Conservation (phyloP, 2,113 vertebrate genomes). For the Spea multiplicata region DNA sequence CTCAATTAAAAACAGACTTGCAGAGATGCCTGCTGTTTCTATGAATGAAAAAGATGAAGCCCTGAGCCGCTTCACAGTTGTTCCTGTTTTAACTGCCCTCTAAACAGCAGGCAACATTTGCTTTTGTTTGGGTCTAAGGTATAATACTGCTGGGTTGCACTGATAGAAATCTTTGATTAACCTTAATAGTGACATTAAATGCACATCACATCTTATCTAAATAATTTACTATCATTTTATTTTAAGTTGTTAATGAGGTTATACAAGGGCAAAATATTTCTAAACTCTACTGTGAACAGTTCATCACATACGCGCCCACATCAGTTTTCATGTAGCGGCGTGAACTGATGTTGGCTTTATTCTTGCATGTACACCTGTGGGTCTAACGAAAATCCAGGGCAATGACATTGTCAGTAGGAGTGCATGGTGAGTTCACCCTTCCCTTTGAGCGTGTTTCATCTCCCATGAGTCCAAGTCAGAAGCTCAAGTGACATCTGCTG, state of each 20-base stretch:
- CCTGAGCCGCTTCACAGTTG: constrained; percentile 23
- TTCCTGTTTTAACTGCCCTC: constrained; percentile 24
- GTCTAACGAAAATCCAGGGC: no score
- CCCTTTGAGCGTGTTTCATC: no score
- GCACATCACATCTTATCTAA: constrained; percentile 36
- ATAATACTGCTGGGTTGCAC: constrained; percentile 18
- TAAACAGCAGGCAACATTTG: constrained; percentile 30
- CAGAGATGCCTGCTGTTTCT: constrained; percentile 12
- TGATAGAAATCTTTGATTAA: constrained; percentile 46
- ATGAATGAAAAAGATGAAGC: constrained; percentile 6
- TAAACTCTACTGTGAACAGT: background rate
- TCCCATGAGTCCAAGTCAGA: no score
- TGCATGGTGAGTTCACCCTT: no score
- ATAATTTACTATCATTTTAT: constrained; percentile 5
- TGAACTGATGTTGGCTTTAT: no score
- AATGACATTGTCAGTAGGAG: no score
- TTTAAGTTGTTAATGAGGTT: constrained; percentile 17
- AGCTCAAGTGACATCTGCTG: no score
- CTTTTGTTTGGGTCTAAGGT: constrained; percentile 28
- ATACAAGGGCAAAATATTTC: constrained; percentile 24
- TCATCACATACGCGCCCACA: background rate
- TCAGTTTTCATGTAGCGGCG: no score
- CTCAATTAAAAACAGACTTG: constrained; percentile 30
- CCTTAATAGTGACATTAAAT: constrained; percentile 50
- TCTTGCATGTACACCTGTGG: no score